Evolutionary conservation across 2,113 vertebrate genomes (phyloP), one percentile per base, ranked within the genome.

Genomic region (Anarrhichthys ocellatus): DNA sequence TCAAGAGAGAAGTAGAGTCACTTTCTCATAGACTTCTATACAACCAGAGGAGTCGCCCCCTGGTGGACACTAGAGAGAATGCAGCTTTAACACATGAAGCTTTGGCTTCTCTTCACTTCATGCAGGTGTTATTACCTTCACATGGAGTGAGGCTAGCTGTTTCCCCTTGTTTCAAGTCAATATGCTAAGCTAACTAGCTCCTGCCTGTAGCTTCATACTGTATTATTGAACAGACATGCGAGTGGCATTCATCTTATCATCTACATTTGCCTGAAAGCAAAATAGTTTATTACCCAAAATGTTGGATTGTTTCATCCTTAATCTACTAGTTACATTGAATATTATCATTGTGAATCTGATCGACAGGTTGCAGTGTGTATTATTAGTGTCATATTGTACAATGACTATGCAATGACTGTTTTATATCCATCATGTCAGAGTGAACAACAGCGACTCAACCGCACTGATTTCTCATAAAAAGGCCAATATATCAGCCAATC

Each of bases 401-500:
- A 3, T 84, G n/a, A 86, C 38, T 18, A 24, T 66, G 80, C 36
- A 36, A 67, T 77, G 61, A 32, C 38, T 0, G 44, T 66, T 58
- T 64, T 10, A 58, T 48, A 65, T n/a, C 67, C 67, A 66, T 78
- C 80, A 66, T 40, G 17, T 27, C 22, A 36, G 59, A 73, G 69
- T 80, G 85, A 78, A 69, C 71, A 65, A 38, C 81, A 58, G 24
- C 17, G 71, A 78, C 74, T 68, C 10, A 13, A 38, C 62, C 80
- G 27, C 61, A 40, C 67, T 80, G 69, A 87, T 90, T 75, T 54
- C 66, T 87, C 83, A 85, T 89, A 79, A 88, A 83, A 63, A 76
- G 40, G 34, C 56, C 83, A 1, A 81, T 82, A 82, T 69, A 85
- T 71, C 80, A 89, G 82, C 85, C 80, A 81, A 80, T 88, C 85